These are phyloP conservation scores for Drosophila asahinai DNA, from an alignment of 1,140 invertebrate species.

Conservation along the genomic window DNA sequence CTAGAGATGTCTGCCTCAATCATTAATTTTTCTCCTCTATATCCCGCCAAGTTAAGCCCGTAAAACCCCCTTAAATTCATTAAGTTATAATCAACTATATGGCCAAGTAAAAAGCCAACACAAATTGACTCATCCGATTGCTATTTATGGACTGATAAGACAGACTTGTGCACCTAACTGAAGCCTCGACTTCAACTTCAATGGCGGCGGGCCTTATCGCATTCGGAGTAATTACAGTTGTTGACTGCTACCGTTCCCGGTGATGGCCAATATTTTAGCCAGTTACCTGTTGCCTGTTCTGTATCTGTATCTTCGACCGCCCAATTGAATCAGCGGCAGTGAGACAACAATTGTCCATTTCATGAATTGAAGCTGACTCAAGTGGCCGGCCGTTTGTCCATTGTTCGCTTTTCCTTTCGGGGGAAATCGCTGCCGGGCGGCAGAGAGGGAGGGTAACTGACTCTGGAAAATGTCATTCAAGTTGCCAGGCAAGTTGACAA, in stretches of 20 bases:
- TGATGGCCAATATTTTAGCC: conserved; percentile 30
- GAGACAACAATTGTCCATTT: conserved; percentile 80
- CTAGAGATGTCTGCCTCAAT: neutral
- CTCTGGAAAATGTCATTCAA: conserved; percentile 79
- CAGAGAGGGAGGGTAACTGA: conserved; percentile 7
- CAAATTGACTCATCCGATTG: conserved; percentile 32
- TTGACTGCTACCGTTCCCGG: conserved; percentile 40
- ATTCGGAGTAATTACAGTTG: conserved; percentile 69
- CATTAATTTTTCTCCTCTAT: neutral
- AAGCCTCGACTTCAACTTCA: conserved; percentile 37
- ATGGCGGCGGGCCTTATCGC: conserved; percentile 21
- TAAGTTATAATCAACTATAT: neutral
- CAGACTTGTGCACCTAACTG: conserved; percentile 40
- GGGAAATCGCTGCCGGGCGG: neutral
- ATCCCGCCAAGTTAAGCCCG: too few species aligned
- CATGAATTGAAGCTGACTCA: conserved; percentile 66
- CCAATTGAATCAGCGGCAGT: conserved; percentile 45
- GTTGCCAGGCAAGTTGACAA: conserved; percentile 74
- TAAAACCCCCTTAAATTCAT: neutral
- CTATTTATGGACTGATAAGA: conserved; percentile 49
- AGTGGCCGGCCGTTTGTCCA: conserved; percentile 47
- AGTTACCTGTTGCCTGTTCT: conserved; percentile 28
- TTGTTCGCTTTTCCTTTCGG: conserved; percentile 62
- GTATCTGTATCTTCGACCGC: conserved; percentile 3
- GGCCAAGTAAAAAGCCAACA: neutral